These are phyloP conservation scores for Brachyalestes nurse DNA, from an alignment of 2,797 vertebrate genomes.

Conservation along the genomic window DNA sequence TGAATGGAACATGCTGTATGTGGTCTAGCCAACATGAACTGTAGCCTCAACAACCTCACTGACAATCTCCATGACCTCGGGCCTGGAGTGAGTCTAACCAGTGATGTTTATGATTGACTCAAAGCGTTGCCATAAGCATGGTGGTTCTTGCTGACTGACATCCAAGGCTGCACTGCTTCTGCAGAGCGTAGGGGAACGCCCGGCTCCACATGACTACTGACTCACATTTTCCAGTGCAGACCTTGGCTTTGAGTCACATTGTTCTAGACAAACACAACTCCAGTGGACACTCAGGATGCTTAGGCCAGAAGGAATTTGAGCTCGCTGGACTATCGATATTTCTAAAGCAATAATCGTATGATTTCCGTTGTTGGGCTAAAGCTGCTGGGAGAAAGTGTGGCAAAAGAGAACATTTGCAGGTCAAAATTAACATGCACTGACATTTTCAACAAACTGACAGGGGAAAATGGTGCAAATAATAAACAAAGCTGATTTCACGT, in stretches of 20 bases:
- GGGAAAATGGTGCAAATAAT: not conserved
- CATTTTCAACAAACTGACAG: not conserved
- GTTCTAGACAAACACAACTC: not conserved
- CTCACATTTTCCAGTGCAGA: constrained; percentile 49
- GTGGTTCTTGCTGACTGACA: constrained; percentile 40
- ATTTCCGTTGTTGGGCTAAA: not conserved
- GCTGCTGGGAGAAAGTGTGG: not conserved
- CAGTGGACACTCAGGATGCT: not conserved
- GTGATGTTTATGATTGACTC: constrained; percentile 42
- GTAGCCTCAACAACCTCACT: not conserved
- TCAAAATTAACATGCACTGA: not conserved
- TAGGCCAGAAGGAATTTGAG: not conserved
- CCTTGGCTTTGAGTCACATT: constrained; percentile 43
- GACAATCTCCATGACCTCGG: constrained; percentile 12
- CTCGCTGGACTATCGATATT: not conserved
- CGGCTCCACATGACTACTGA: constrained; percentile 27
- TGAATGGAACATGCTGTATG: constrained; percentile 5
- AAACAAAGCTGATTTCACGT: not conserved
- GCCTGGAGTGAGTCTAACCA: constrained; percentile 25
- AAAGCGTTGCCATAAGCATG: constrained; percentile 26
- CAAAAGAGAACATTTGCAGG: not conserved
- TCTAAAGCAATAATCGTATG: not conserved
- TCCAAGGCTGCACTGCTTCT: constrained; percentile 41
- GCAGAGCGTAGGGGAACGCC: constrained; percentile 34
- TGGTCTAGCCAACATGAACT: not conserved